Conservation (phyloP, 2,797 vertebrate genomes). For the Tympanoctomys barrerae region DNA sequence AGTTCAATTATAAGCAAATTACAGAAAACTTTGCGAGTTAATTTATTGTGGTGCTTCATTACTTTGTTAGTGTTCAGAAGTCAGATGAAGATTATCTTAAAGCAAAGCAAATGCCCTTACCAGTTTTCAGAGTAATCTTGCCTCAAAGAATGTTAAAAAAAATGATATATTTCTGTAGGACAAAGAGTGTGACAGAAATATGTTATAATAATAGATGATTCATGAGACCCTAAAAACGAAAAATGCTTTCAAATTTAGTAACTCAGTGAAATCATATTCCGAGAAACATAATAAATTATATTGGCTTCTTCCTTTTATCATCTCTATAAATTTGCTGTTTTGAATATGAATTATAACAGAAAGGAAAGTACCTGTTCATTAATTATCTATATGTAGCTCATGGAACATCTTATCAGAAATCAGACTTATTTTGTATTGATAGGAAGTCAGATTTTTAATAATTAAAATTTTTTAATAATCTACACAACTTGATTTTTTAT, state of each 20-base stretch:
- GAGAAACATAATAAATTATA: neutral
- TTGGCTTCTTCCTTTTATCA: neutral
- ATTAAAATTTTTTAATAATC: neutral
- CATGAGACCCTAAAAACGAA: neutral
- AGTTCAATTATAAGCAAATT: neutral
- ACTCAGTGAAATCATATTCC: neutral
- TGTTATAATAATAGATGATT: neutral
- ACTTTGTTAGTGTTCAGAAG: constrained; percentile 5
- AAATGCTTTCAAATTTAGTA: neutral
- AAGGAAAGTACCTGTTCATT: neutral
- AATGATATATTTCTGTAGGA: neutral
- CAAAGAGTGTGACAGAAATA: neutral
- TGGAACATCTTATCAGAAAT: neutral
- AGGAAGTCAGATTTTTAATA: neutral
- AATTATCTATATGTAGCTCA: neutral
- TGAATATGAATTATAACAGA: neutral
- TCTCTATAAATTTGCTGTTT: neutral
- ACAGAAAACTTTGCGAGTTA: neutral
- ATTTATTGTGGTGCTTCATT: constrained; percentile 19
- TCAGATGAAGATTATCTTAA: neutral
- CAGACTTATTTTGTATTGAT: neutral
- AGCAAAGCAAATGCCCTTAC: neutral
- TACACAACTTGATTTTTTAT: neutral
- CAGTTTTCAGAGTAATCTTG: neutral
- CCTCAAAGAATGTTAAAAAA: neutral